Conservation (phyloP, 2,888 invertebrate genomes). For the Leptopilina syphax region DNA sequence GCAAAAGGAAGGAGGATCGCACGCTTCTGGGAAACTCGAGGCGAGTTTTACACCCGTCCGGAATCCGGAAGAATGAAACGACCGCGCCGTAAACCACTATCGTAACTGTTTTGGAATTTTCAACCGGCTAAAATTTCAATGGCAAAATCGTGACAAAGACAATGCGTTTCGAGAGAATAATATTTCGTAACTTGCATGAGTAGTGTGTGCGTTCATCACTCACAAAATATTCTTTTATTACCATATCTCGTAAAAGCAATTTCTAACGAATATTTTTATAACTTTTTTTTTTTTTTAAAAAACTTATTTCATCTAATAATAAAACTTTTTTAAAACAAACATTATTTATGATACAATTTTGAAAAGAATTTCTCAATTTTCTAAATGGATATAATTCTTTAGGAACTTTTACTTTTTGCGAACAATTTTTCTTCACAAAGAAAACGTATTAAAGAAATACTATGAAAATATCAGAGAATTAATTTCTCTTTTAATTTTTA, state of each 20-base stretch:
- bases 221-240: constrained; percentile 24
- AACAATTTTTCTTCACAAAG: no score
- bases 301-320: no score
- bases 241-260: constrained; percentile 23
- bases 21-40: not conserved
- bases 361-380: no score
- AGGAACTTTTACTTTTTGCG: no score
- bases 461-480: no score
- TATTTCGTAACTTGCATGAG: constrained; percentile 4
- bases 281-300: no score
- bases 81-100: constrained; percentile 39
- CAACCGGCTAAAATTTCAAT: constrained; percentile 12
- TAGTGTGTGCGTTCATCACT: constrained; percentile 24
- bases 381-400: no score
- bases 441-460: no score
- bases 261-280: not conserved
- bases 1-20: constrained; percentile 19
- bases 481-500: no score
- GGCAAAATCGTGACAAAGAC: constrained; percentile 17
- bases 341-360: no score
- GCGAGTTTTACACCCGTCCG: not conserved
- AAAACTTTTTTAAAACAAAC: no score
- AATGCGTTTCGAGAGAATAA: not conserved
- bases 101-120: constrained; percentile 38
- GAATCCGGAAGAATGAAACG: constrained; percentile 41